These are phyloP conservation scores for Latheticus oryzae DNA, from an alignment of 2,888 invertebrate genomes.

Conservation along the genomic window DNA sequence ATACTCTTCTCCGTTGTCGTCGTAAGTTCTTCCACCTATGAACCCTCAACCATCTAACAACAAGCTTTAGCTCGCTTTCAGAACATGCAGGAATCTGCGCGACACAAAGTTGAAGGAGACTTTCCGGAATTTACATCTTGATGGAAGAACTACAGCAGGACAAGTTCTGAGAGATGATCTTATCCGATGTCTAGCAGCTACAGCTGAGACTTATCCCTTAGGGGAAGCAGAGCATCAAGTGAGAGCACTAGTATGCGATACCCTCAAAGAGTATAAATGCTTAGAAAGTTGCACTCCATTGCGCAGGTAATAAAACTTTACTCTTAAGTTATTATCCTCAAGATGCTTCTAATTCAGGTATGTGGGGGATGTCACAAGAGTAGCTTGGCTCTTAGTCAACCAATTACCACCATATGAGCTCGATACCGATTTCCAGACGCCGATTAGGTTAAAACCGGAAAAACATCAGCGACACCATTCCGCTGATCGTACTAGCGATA, in stretches of 20 bases:
- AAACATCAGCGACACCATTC: conserved; percentile 84
- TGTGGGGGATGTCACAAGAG: conserved; percentile 82
- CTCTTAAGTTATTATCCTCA: conserved; percentile 1
- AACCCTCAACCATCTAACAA: too few relatives aligned
- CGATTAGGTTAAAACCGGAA: conserved; percentile 72
- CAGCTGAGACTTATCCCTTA: conserved; percentile 77
- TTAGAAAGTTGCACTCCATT: conserved; percentile 83
- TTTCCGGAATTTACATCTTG: conserved; percentile 66
- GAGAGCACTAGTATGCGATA: conserved; percentile 76
- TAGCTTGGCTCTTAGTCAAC: conserved; percentile 89
- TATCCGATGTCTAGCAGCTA: conserved; percentile 72
- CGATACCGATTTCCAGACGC: conserved; percentile 77
- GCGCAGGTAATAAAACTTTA: conserved; percentile 65
- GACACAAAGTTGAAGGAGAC: conserved; percentile 80
- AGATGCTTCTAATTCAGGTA: conserved; percentile 64
- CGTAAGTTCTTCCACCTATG: conserved; percentile 74
- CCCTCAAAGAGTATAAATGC: conserved; percentile 93
- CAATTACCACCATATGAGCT: conserved; percentile 76
- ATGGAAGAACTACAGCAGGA: conserved; percentile 61
- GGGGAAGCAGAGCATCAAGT: conserved; percentile 77
- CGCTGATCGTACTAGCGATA: conserved; percentile 79
- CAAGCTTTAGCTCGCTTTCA: conserved; percentile 82
- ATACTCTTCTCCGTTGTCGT: conserved; percentile 96
- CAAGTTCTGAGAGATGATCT: conserved; percentile 72
- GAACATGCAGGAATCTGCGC: conserved; percentile 77